Conservation (phyloP, 2,888 invertebrate genomes). For the Platycheirus rosarum region DNA sequence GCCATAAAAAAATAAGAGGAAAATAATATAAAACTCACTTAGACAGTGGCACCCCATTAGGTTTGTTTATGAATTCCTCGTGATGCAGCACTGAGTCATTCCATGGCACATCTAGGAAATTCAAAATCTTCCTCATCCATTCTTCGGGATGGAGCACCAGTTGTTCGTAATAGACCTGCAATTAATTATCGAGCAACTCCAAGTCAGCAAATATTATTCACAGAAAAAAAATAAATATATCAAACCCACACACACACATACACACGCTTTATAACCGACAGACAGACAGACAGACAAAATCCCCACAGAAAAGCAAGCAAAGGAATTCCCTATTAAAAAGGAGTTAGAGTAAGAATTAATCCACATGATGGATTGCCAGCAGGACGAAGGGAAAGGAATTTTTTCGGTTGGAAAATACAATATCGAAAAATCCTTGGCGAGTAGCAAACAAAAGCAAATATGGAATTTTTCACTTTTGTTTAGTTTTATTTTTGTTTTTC, state of each 20-base stretch:
- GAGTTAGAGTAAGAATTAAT: slow-evolving; percentile 70
- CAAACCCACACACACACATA: neutral
- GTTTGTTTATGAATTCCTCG: slow-evolving; percentile 97
- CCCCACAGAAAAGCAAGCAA: neutral
- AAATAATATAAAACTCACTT: slow-evolving; percentile 86
- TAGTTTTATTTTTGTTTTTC: neutral
- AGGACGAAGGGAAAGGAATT: slow-evolving; percentile 1
- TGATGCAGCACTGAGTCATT: slow-evolving; percentile 98
- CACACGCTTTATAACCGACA: too few species aligned
- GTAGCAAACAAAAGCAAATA: neutral
- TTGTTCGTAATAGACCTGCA: slow-evolving; percentile 96
- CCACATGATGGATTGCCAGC: slow-evolving; percentile 65
- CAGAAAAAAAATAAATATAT: slow-evolving; percentile 29
- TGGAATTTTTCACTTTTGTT: neutral
- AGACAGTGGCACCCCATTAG: slow-evolving; percentile 96
- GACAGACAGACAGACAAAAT: neutral
- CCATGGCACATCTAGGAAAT: slow-evolving; percentile 96
- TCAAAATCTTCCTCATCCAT: slow-evolving; percentile 93
- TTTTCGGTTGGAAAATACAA: neutral
- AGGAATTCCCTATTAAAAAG: slow-evolving; percentile 65
- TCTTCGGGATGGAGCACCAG: slow-evolving; percentile 95
- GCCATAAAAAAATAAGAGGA: slow-evolving; percentile 1
- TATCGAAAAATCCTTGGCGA: slow-evolving; percentile 20
- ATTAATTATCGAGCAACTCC: slow-evolving; percentile 74
- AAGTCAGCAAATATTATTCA: slow-evolving; percentile 57